Conservation (phyloP, 2,797 vertebrate genomes). For the Enteromius afrohamiltoni region DNA sequence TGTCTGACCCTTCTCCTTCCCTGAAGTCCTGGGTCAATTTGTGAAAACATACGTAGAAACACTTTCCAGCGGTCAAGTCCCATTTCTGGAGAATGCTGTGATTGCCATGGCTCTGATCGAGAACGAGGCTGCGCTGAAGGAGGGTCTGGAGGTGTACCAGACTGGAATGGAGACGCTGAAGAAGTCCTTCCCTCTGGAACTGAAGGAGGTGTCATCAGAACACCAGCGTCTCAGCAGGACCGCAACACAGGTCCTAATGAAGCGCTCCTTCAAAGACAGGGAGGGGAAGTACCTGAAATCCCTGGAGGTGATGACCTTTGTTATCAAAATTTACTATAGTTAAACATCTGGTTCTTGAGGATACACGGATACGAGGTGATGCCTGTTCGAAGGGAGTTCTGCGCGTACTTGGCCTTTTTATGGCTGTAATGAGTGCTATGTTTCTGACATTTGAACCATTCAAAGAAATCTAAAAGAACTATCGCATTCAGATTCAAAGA, state of each 20-base stretch:
- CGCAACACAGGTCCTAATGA: conserved; percentile 60
- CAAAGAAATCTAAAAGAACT: background rate
- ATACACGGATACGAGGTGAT: background rate
- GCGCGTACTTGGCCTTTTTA: too few relatives aligned
- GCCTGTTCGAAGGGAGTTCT: background rate
- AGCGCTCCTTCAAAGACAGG: conserved; percentile 63
- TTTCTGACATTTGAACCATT: background rate
- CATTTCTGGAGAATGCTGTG: conserved; percentile 66
- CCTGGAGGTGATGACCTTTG: conserved; percentile 56
- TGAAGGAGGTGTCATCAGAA: conserved; percentile 55
- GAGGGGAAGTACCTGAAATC: conserved; percentile 34
- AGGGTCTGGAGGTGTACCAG: conserved; percentile 58
- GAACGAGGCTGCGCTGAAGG: conserved; percentile 59
- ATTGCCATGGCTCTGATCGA: conserved; percentile 63
- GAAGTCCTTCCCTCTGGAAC: conserved; percentile 50
- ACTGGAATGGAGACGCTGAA: conserved; percentile 62
- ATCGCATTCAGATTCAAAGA: background rate
- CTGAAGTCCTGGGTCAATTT: conserved; percentile 65
- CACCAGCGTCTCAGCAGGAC: conserved; percentile 56
- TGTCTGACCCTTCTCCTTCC: background rate
- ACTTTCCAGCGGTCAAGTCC: conserved; percentile 59
- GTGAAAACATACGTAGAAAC: conserved; percentile 62
- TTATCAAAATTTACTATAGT: background rate
- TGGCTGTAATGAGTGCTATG: background rate
- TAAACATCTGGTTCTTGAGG: background rate